These are phyloP conservation scores for Aphelenchoides besseyi DNA, from an alignment of 1,140 invertebrate species.

Conservation along the genomic window DNA sequence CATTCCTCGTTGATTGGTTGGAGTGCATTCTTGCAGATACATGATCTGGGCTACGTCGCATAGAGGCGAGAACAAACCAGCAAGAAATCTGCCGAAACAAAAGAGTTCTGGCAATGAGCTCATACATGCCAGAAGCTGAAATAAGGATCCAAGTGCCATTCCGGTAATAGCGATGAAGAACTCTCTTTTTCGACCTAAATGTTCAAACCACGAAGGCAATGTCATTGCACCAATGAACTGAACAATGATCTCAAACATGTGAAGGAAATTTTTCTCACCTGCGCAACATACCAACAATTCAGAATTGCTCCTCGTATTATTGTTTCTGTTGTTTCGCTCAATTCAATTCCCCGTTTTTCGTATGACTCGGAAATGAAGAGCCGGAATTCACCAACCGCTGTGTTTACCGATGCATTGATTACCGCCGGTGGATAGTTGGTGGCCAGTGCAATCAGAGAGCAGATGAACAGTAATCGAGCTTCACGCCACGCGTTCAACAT, in stretches of 20 bases:
- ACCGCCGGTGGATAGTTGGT: conserved; percentile 33
- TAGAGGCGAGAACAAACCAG: background rate
- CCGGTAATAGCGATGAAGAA: background rate
- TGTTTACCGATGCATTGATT: conserved; percentile 53
- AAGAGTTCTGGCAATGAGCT: background rate
- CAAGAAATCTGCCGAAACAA: background rate
- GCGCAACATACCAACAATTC: conserved; percentile 53
- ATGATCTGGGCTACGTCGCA: conserved; percentile 4
- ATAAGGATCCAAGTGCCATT: background rate
- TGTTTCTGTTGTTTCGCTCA: conserved; percentile 30
- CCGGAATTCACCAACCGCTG: conserved; percentile 47
- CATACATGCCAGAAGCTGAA: background rate
- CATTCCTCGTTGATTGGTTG: background rate
- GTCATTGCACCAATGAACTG: background rate
- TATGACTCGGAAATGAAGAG: conserved; percentile 46
- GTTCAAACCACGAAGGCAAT: background rate
- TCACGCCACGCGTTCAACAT: background rate
- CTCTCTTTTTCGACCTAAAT: background rate
- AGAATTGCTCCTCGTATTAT: conserved; percentile 41
- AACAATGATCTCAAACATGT: background rate
- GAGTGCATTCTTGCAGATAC: conserved; percentile 9
- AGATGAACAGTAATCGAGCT: background rate
- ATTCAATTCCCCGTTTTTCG: conserved; percentile 20
- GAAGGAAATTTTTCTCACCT: conserved; percentile 40
- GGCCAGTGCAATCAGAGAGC: background rate